Evolutionary conservation across 2,888 invertebrate species (phyloP), one percentile per base, ranked within the genome.

Genomic region (Chrysolina haemoptera): DNA sequence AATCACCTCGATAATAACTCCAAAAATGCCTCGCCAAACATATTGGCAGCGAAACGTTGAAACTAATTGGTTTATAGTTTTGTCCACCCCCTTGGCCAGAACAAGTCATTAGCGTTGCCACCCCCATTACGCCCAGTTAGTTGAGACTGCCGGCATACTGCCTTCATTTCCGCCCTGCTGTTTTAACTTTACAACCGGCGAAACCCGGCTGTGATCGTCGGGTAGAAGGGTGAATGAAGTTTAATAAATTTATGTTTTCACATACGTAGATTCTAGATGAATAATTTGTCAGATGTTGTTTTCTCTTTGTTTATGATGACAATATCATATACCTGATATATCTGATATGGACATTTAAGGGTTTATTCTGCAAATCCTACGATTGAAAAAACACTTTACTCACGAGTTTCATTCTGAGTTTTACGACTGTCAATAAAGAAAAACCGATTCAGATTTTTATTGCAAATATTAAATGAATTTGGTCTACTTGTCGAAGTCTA

Each of bases 11-110:
- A 27, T 27, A 27, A 27, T 27, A 5, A 27, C 27, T 5, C 27
- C 14, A 43, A 14, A 43, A 43, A 43, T 43, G 43, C 8, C 10
- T 43, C 2, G 43, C 43, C 43, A 43, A 43, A 43, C 14, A 43
- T 27, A 27, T 27, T 53, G 62, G 62, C 62, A 69, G 62, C 59
- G 59, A 70, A 62, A 62, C 43, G 67, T 68, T 64, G 71, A 72
- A 67, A 75, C 79, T 81, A 81, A 81, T 81, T 81, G 79, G 76
- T 78, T 80, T 78, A 80, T 80, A 78, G 79, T 78, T 74, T 75
- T 76, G 79, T 79, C 79, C 79, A 80, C 74, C 80, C 80, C 77
- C 75, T 75, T 71, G 76, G 76, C 59, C 74, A 65, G 71, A 74
- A 75, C 69, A 65, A 66, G 78, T 79, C 76, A 80, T 80, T 80